Base-by-base conservation (phyloP, 2,113 vertebrate species). In the Mesoclemmys tuberculata region DNA sequence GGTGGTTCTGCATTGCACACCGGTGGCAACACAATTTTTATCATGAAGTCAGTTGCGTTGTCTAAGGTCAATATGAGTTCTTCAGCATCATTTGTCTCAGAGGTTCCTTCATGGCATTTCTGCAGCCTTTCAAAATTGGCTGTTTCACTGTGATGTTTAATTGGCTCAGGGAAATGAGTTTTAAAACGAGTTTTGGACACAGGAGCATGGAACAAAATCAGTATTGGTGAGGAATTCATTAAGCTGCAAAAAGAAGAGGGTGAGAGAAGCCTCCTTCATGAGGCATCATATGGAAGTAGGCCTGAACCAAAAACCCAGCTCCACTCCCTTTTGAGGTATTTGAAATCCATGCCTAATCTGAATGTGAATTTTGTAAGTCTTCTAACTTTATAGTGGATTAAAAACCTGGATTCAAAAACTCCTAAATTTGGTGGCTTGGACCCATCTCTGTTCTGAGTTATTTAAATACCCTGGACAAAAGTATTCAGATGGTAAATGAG, bases 391-490 rank as follows among this genome's bases (percentile, higher is more conserved):
- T 71, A 21, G 64, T 22, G 64, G 64, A 71, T n/a, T 13, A 21
- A 84, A 77, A 81, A 29, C 0, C 0, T 48, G 80, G 38, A 80
- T 97, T 86, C 87, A 46, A 46, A 27, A 13, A 27, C 22, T 5
- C 68, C 61, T 52, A 29, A 80, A 84, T 52, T 75, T 41, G 3
- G 68, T 8, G n/a, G 75, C 82, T 93, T 61, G 89, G 88, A 31
- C 44, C 64, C 48, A 83, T 56, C 64, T 93, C 79, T 93, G 95
- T 95, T 80, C 85, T 41, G 54, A 31, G 27, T 29, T 90, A 38
- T 38, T 56, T 89, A 89, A 93, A 74, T 52, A 85, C 51, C 35
- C 44, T 71, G 6, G 58, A 38, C 68, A 61, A 94, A 90, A 89
- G 35, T 24, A 80, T 49, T 88, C 74, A 74, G 85, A 80, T 86